Percentiles rank a stretch among this genome's conserved stretches.
phyloP scores from a whole-genome alignment of 2,797 vertebrate genomes.

The Notolepis coatsorum region DNA sequence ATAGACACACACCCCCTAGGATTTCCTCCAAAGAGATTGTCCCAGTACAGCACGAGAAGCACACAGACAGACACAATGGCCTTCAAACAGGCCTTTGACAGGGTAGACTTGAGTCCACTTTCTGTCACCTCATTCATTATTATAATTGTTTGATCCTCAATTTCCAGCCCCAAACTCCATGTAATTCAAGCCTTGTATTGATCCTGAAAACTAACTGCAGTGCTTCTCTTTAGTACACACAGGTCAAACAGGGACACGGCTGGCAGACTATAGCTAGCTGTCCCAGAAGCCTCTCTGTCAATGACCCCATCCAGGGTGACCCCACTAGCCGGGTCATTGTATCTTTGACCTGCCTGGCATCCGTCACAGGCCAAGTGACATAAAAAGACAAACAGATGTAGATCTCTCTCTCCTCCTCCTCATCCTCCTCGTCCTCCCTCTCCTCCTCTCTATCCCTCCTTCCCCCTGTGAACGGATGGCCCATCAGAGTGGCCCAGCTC shows the following conservation, averaged over 20 bases:
- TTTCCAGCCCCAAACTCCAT: background rate
- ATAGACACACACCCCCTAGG: background rate
- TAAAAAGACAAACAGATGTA: conserved; percentile 33
- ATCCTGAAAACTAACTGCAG: background rate
- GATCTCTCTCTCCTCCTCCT: background rate
- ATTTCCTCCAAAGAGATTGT: conserved; percentile 17
- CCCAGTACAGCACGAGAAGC: conserved; percentile 42
- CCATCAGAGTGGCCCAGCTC: background rate
- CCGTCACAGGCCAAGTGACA: conserved; percentile 21
- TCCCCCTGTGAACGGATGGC: background rate
- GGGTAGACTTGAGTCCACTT: conserved; percentile 43
- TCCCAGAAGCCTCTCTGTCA: background rate
- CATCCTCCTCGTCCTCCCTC: no score
- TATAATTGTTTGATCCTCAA: conserved; percentile 25
- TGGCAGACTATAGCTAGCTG: background rate
- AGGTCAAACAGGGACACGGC: background rate
- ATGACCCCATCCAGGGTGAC: conserved; percentile 3
- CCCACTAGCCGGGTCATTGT: background rate
- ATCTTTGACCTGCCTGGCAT: conserved; percentile 29
- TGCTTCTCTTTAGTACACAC: background rate
- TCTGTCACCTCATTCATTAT: conserved; percentile 29
- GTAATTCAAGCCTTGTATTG: conserved; percentile 1
- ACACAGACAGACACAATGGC: conserved; percentile 41
- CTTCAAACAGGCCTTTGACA: conserved; percentile 28
- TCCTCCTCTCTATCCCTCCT: background rate